Conservation (phyloP, 1,140 invertebrate genomes). For the Sycophila sp. region DNA sequence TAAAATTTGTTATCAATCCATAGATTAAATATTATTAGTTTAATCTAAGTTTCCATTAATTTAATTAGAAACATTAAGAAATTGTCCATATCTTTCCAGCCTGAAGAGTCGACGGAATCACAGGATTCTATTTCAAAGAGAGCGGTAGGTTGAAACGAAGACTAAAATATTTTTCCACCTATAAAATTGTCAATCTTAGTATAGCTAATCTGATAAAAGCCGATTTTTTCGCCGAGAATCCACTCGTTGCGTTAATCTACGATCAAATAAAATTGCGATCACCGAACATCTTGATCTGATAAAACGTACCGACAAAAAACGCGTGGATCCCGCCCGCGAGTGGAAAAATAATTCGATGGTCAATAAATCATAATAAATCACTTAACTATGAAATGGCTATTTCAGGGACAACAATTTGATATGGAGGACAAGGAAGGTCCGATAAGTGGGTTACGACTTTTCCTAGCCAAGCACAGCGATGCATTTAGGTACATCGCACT, state of each 20-base stretch:
- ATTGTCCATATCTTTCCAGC: background rate
- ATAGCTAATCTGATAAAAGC: background rate
- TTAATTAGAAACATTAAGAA: too few relatives aligned
- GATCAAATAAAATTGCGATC: background rate
- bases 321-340: background rate
- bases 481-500: background rate
- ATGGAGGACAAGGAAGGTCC: background rate
- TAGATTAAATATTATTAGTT: too few relatives aligned
- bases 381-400: slow-evolving; percentile 3
- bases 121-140: background rate
- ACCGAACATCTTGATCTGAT: background rate
- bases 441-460: background rate
- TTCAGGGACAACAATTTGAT: background rate
- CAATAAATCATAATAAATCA: slow-evolving; percentile 1
- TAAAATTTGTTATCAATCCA: too few relatives aligned
- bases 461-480: background rate
- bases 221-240: background rate
- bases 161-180: too few relatives aligned
- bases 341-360: background rate
- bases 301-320: background rate
- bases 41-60: too few relatives aligned
- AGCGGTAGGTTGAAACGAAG: slow-evolving; percentile 13
- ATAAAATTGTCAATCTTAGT: too few relatives aligned
- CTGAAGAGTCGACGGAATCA: slow-evolving; percentile 5
- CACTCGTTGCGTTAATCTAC: background rate